Evolutionary conservation across 2,113 vertebrate genomes (phyloP).

Genomic region (Tricholaema leucomelas): DNA sequence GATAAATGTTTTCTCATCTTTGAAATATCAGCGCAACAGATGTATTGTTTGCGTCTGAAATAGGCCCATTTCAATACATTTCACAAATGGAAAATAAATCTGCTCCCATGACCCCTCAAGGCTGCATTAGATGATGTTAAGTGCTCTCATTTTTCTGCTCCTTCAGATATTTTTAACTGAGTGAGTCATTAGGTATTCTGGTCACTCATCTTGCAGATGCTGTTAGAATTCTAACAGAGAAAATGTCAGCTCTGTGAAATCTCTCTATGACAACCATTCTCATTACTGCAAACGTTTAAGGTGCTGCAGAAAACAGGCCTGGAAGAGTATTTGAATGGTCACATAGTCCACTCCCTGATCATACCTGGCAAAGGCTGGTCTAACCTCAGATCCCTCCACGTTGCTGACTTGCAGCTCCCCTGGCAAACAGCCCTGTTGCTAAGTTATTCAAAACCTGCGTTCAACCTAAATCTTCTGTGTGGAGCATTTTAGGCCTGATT

Average conservation of each 20-base stretch:
- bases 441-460: neutral
- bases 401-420: neutral
- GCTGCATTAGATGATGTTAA: constrained; percentile 20
- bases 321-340: neutral
- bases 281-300: neutral
- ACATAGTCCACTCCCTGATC: neutral
- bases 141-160: constrained; percentile 27
- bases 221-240: constrained; percentile 22
- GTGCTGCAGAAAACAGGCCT: neutral
- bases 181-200: constrained; percentile 63
- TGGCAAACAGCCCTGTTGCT: neutral
- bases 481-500: neutral
- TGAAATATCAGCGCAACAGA: neutral
- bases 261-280: neutral
- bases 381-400: neutral
- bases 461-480: neutral
- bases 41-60: neutral
- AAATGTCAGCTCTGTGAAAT: constrained; percentile 8
- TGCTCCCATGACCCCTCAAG: constrained; percentile 1
- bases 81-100: neutral
- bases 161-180: constrained; percentile 40
- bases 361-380: neutral
- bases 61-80: neutral
- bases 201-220: constrained; percentile 25
- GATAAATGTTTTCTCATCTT: neutral